Conservation (phyloP, 2,797 vertebrate genomes). For the Gallinago solitaria region DNA sequence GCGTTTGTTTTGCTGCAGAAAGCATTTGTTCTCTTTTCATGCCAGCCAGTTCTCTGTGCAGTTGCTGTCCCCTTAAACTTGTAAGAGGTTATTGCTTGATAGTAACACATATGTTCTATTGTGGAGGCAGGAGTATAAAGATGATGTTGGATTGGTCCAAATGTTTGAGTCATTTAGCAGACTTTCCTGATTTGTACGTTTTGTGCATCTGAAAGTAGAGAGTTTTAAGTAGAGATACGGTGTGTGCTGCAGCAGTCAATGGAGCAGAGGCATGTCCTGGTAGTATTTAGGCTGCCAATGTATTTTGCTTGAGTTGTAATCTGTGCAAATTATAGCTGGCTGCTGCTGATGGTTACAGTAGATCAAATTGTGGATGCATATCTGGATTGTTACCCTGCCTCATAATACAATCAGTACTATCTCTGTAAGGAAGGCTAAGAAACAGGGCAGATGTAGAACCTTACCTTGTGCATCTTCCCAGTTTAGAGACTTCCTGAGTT, state of each 20-base stretch:
- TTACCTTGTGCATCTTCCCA: not conserved
- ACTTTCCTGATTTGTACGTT: not conserved
- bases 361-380: not conserved
- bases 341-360: not conserved
- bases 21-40: not conserved
- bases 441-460: not conserved
- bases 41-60: not conserved
- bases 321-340: not conserved
- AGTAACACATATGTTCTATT: not conserved
- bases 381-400: not conserved
- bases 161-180: not conserved
- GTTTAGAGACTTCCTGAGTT: not conserved
- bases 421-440: not conserved
- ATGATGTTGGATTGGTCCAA: not conserved
- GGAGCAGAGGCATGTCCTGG: not conserved
- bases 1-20: not conserved
- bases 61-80: not conserved
- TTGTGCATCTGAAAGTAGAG: not conserved
- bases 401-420: not conserved
- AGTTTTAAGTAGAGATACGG: not conserved
- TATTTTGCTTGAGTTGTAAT: not conserved
- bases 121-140: not conserved
- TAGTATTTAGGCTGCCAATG: not conserved
- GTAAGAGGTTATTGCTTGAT: not conserved
- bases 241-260: not conserved